A percentile compares a stretch with the other conserved stretches of the same genome.
phyloP scores from a whole-genome alignment of 2,797 vertebrate species.

The Diplodus sargus region DNA sequence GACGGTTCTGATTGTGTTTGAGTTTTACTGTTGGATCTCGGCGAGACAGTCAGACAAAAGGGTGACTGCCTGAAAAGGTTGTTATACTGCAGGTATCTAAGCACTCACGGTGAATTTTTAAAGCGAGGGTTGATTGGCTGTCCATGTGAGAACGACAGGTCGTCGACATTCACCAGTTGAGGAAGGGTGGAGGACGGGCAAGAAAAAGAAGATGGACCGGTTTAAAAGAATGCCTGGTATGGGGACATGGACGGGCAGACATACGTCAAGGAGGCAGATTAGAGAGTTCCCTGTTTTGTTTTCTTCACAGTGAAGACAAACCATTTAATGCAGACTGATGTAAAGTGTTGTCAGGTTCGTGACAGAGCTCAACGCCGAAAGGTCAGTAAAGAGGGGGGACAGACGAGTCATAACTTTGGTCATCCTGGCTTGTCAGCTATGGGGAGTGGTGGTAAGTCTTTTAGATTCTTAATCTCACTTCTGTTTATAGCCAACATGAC shows the following conservation, averaged over 20 bases:
- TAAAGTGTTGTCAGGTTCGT: constrained; percentile 3
- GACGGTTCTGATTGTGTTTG: constrained; percentile 9
- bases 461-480: constrained; percentile 19
- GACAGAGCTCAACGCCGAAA: constrained; percentile 7
- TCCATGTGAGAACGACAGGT: background rate
- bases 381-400: constrained; percentile 13
- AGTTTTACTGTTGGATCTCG: constrained; percentile 3
- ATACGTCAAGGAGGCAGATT: constrained; percentile 17
- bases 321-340: constrained; percentile 5
- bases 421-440: constrained; percentile 51
- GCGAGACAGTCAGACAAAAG: constrained; percentile 3
- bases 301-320: constrained; percentile 18
- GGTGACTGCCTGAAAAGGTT: constrained; percentile 12
- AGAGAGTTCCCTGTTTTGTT: constrained; percentile 14
- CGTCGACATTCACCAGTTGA: background rate
- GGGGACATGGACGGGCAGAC: constrained; percentile 55
- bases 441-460: constrained; percentile 75
- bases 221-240: constrained; percentile 77
- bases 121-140: background rate
- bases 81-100: background rate
- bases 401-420: constrained; percentile 1
- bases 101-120: background rate
- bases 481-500: background rate
- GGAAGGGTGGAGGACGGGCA: constrained; percentile 19
- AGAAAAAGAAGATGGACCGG: constrained; percentile 65